phyloP scores from a whole-genome alignment of 1,140 invertebrate species.

The Aphidius ervi region DNA sequence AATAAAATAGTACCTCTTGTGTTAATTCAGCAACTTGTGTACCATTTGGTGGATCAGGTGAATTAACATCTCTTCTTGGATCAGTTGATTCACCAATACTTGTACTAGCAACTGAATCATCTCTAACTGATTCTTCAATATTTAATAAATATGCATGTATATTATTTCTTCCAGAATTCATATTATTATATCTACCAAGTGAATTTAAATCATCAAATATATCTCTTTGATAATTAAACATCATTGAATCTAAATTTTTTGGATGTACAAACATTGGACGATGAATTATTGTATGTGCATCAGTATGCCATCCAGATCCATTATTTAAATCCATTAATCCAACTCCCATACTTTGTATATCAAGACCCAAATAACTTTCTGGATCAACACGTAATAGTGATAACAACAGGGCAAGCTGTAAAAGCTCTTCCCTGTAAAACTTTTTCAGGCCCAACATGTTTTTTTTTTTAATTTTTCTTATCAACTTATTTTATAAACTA shows the following conservation, averaged over 20 bases:
- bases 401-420: constrained; percentile 72
- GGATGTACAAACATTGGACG: constrained; percentile 64
- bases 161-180: constrained; percentile 45
- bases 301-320: constrained; percentile 61
- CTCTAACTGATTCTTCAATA: constrained; percentile 41
- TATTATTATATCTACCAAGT: constrained; percentile 57
- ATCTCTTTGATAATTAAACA: constrained; percentile 67
- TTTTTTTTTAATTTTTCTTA: constrained; percentile 12
- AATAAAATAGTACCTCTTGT: constrained; percentile 47
- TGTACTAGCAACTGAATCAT: constrained; percentile 31
- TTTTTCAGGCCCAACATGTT: constrained; percentile 73
- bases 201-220: constrained; percentile 75
- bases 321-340: constrained; percentile 61
- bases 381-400: constrained; percentile 73
- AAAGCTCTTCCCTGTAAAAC: constrained; percentile 70
- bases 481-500: constrained; percentile 20
- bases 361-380: constrained; percentile 62
- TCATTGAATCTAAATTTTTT: constrained; percentile 69
- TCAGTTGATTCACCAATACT: constrained; percentile 31
- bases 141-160: constrained; percentile 58
- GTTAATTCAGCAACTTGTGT: constrained; percentile 45
- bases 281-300: constrained; percentile 54
- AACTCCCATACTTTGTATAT: constrained; percentile 53
- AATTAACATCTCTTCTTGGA: constrained; percentile 30
- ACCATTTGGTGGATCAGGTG: constrained; percentile 30